Percentiles rank a stretch among this genome's conserved stretches.
phyloP scores from a whole-genome alignment of 2,888 invertebrate species.

The Taphrorychus bicolor region DNA sequence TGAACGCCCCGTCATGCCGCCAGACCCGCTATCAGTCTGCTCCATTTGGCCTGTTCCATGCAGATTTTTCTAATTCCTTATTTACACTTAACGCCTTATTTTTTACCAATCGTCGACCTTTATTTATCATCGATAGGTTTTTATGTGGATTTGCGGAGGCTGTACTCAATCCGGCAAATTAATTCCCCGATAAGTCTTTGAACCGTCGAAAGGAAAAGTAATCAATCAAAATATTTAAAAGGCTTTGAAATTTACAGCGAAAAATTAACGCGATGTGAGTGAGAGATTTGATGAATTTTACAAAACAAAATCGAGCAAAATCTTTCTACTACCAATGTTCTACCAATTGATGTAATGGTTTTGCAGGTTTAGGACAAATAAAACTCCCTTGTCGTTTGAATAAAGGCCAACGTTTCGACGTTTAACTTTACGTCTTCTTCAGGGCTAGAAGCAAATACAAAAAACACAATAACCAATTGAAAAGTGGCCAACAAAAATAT shows the following conservation, averaged over 20 bases:
- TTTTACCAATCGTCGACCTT: not conserved
- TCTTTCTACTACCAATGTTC: no score
- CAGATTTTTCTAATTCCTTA: conserved; percentile 33
- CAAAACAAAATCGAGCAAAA: not conserved
- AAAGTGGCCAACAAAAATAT: no score
- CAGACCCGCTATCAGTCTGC: conserved; percentile 30
- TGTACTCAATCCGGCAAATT: not conserved
- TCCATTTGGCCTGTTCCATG: conserved; percentile 29
- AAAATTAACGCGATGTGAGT: not conserved
- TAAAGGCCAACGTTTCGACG: no score
- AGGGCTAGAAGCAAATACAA: no score
- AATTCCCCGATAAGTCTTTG: not conserved
- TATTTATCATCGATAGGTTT: not conserved
- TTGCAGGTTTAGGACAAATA: no score
- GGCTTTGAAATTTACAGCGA: not conserved
- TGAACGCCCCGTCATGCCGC: conserved; percentile 22
- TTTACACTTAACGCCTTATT: conserved; percentile 8
- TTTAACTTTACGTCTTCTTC: no score
- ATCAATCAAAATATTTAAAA: not conserved
- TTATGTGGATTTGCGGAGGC: not conserved
- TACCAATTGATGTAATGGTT: no score
- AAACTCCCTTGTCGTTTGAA: no score
- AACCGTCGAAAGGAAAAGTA: not conserved
- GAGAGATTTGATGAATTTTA: not conserved
- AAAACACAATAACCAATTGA: no score